A percentile compares a stretch with the other conserved stretches of the same genome.
Conservation (phyloP, 2,113 vertebrate species). For the Galbula dea region DNA sequence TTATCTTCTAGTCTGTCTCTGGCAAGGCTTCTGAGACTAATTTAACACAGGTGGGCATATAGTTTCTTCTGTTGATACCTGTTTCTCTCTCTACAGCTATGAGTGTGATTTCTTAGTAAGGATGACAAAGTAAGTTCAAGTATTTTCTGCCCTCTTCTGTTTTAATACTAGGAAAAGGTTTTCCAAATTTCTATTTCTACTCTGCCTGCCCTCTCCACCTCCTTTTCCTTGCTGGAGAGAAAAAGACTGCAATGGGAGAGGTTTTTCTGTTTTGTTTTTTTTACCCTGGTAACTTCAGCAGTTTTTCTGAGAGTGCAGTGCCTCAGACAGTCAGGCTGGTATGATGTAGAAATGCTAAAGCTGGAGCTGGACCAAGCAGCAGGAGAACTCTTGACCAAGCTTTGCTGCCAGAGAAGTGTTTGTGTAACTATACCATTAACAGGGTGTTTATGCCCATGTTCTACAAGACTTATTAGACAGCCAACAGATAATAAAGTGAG, state of each 20-base stretch:
- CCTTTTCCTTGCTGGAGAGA: not conserved
- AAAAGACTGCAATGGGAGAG: not conserved
- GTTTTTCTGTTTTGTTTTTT: not conserved
- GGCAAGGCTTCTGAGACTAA: not conserved
- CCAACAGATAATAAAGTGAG: not conserved
- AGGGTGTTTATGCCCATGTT: not conserved
- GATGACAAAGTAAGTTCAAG: not conserved
- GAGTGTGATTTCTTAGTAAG: not conserved
- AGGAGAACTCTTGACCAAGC: not conserved
- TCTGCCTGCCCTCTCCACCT: not conserved
- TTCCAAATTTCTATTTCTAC: not conserved
- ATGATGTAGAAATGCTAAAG: not conserved
- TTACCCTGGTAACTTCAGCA: not conserved
- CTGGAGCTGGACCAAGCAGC: not conserved
- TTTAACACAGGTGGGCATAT: not conserved
- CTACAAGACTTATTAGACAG: not conserved
- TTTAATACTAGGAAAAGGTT: not conserved
- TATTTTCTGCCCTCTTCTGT: not conserved
- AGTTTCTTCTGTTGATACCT: not conserved
- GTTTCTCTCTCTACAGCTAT: not conserved
- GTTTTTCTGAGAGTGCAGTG: not conserved
- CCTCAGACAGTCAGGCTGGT: fast-evolving
- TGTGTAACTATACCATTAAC: not conserved
- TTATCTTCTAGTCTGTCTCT: not conserved
- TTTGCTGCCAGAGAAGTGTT: not conserved